Evolutionary conservation across 2,113 vertebrate genomes (phyloP).

Genomic region (Siniperca chuatsi): DNA sequence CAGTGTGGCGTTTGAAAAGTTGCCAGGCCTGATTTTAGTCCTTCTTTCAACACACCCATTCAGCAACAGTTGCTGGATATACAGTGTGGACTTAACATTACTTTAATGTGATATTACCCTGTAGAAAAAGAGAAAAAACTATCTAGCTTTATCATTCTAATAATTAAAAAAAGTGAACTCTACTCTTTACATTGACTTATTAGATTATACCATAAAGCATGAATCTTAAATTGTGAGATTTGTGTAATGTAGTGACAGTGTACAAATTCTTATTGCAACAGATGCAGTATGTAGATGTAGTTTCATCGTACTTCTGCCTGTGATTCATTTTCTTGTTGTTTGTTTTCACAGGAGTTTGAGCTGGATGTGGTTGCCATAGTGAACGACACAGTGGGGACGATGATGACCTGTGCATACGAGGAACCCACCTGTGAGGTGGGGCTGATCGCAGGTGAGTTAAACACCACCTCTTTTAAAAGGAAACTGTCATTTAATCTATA

Average conservation of each 20-base stretch:
- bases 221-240: neutral
- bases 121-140: neutral
- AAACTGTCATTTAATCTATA: neutral
- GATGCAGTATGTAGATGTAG: neutral
- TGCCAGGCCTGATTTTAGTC: constrained; percentile 39
- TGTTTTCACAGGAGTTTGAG: constrained; percentile 92
- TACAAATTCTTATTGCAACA: neutral
- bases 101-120: neutral
- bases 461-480: neutral
- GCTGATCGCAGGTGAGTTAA: constrained; percentile 91
- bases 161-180: neutral
- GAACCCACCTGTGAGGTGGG: constrained; percentile 97
- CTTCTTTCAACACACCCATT: neutral
- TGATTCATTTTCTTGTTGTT: neutral
- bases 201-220: constrained; percentile 21
- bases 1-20: constrained; percentile 41
- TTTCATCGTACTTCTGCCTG: neutral
- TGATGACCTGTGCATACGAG: constrained; percentile 99
- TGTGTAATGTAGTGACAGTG: neutral
- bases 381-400: constrained; percentile 98
- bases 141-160: neutral
- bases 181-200: neutral
- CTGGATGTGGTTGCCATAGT: constrained; percentile 97
- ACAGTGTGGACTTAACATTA: neutral
- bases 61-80: neutral